Conservation (phyloP, 1,140 invertebrate genomes). For the Diploscapter pachys region DNA sequence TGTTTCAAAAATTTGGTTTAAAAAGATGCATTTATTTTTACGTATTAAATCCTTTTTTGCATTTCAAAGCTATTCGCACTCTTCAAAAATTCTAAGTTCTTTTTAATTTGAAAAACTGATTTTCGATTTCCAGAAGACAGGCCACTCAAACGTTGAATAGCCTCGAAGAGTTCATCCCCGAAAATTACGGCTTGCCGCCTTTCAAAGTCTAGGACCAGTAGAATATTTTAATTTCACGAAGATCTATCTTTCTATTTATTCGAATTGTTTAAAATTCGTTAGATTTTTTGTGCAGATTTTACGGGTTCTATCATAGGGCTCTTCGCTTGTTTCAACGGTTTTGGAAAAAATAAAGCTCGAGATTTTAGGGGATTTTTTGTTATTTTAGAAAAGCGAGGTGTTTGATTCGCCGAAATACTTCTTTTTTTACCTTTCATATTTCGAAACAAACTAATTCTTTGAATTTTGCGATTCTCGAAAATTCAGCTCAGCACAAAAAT, state of each 20-base stretch:
- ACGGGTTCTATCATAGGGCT: background rate
- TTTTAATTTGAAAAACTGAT: background rate
- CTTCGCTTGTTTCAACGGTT: background rate
- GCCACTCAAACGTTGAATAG: slow-evolving; percentile 7
- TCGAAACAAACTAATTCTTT: background rate
- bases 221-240: background rate
- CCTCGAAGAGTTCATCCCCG: slow-evolving; percentile 40
- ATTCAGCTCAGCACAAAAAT: background rate
- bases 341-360: background rate
- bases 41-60: background rate
- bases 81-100: background rate
- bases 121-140: background rate
- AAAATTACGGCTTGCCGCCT: slow-evolving; percentile 40
- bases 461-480: background rate
- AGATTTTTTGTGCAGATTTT: slow-evolving; percentile 4
- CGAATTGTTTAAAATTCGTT: background rate
- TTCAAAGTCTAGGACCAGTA: slow-evolving; percentile 18
- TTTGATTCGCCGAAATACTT: background rate
- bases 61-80: background rate
- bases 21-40: background rate
- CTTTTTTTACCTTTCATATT: background rate
- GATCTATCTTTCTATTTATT: background rate
- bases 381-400: background rate
- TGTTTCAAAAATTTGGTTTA: background rate
- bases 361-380: background rate